phyloP scores from a whole-genome alignment of 2,797 vertebrate species.

The Cyprinella venusta region DNA sequence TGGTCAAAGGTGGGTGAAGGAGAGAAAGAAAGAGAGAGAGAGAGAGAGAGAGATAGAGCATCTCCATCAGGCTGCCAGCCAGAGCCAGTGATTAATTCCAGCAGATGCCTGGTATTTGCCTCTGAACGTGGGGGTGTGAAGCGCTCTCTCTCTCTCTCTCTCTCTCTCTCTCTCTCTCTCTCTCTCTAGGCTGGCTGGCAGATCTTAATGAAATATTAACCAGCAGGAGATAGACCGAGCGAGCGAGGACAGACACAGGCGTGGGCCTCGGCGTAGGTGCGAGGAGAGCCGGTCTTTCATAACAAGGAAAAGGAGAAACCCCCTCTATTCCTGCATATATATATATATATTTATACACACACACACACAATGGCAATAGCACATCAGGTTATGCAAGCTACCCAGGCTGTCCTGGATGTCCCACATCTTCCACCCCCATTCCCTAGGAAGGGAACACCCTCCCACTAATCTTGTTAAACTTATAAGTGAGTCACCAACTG shows the following conservation, averaged over 20 bases:
- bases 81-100: slow-evolving; percentile 75
- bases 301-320: slow-evolving; percentile 59
- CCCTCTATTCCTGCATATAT: slow-evolving; percentile 40
- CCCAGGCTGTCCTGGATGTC: slow-evolving; percentile 54
- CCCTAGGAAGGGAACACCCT: slow-evolving; percentile 55
- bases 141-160: slow-evolving; percentile 55
- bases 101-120: slow-evolving; percentile 74
- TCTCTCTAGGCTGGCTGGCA: slow-evolving; percentile 63
- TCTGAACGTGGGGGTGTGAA: slow-evolving; percentile 75
- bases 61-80: slow-evolving; percentile 65
- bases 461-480: slow-evolving; percentile 43
- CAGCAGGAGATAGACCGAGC: slow-evolving; percentile 56
- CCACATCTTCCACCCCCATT: slow-evolving; percentile 46
- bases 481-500: slow-evolving; percentile 33
- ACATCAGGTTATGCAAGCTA: slow-evolving; percentile 59
- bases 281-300: slow-evolving; percentile 68
- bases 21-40: slow-evolving; percentile 43
- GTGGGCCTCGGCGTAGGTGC: slow-evolving; percentile 71
- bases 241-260: slow-evolving; percentile 59
- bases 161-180: slow-evolving; percentile 61
- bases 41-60: slow-evolving; percentile 62
- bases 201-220: slow-evolving; percentile 80
- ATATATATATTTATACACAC: slow-evolving; percentile 10
- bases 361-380: slow-evolving; percentile 46
- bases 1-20: slow-evolving; percentile 66